Percentiles rank a stretch among this genome's conserved stretches.
phyloP scores from a whole-genome alignment of 2,797 vertebrate species.

The Channallabes apus region DNA sequence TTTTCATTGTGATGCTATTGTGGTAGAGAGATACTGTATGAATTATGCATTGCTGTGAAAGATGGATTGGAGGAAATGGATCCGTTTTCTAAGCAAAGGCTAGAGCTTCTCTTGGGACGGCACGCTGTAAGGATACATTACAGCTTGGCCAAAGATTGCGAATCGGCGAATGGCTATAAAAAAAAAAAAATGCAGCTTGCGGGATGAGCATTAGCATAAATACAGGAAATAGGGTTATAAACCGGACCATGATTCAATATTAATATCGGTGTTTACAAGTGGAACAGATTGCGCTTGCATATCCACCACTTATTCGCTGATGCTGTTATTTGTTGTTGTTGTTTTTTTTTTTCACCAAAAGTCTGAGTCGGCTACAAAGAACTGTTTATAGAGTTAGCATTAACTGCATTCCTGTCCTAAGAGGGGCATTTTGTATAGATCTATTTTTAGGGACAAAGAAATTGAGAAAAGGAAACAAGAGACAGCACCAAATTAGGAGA shows the following conservation, averaged over 20 bases:
- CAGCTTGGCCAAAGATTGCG: slow-evolving; percentile 13
- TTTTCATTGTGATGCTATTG: slow-evolving; percentile 49
- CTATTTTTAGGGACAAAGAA: slow-evolving; percentile 3
- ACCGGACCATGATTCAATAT: slow-evolving; percentile 26
- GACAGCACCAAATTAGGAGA: not conserved
- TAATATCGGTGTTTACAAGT: slow-evolving; percentile 35
- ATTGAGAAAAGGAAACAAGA: not conserved
- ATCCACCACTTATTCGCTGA: not conserved
- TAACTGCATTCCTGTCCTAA: not conserved
- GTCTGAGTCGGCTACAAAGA: not conserved
- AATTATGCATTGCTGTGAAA: slow-evolving; percentile 53
- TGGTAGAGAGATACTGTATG: slow-evolving; percentile 42
- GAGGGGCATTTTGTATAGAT: not conserved
- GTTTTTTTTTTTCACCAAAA: not conserved
- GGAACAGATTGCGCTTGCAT: not conserved
- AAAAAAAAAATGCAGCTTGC: not conserved
- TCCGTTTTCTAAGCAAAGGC: slow-evolving; percentile 55
- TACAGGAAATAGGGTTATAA: slow-evolving; percentile 40
- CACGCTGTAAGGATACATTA: slow-evolving; percentile 34
- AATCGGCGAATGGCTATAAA: slow-evolving; percentile 32
- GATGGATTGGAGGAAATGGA: slow-evolving; percentile 52
- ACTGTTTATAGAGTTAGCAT: slow-evolving; percentile 9
- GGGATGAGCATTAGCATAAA: slow-evolving; percentile 39
- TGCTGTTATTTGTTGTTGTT: not conserved
- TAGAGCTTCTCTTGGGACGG: slow-evolving; percentile 44